phyloP scores from a whole-genome alignment of 2,797 vertebrate species.

The Epinephelus awoara region DNA sequence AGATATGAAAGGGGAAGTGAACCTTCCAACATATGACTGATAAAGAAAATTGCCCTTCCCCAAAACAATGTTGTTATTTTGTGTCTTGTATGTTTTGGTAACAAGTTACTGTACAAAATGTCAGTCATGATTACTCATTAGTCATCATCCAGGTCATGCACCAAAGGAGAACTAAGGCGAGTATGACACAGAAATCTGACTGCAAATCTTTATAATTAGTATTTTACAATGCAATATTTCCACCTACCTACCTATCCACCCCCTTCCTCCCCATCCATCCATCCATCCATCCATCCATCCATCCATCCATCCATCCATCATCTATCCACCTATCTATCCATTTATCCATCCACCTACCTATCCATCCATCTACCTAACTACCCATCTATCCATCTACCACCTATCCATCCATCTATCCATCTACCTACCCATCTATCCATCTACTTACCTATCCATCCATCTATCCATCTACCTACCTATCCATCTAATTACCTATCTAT shows the following conservation, averaged over 20 bases:
- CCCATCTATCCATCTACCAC: too few species aligned
- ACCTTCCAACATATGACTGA: slow-evolving; percentile 25
- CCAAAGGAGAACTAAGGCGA: not conserved
- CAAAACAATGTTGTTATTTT: slow-evolving; percentile 15
- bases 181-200: not conserved
- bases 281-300: not conserved
- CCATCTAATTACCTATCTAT: too few species aligned
- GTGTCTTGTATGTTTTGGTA: slow-evolving; percentile 5
- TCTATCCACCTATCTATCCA: too few species aligned
- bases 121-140: slow-evolving; percentile 18
- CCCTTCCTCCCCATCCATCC: too few species aligned
- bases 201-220: not conserved
- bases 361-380: too few species aligned
- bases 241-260: not conserved
- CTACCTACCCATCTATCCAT: too few species aligned
- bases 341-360: too few species aligned
- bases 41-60: slow-evolving; percentile 11
- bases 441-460: too few species aligned
- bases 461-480: too few species aligned
- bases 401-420: too few species aligned
- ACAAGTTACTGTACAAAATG: slow-evolving; percentile 30
- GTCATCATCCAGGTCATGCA: slow-evolving; percentile 7
- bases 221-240: not conserved
- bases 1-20: slow-evolving; percentile 45
- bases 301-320: too few species aligned